These are phyloP conservation scores for Morus bassanus DNA, from an alignment of 2,797 vertebrate genomes.

Conservation along the genomic window DNA sequence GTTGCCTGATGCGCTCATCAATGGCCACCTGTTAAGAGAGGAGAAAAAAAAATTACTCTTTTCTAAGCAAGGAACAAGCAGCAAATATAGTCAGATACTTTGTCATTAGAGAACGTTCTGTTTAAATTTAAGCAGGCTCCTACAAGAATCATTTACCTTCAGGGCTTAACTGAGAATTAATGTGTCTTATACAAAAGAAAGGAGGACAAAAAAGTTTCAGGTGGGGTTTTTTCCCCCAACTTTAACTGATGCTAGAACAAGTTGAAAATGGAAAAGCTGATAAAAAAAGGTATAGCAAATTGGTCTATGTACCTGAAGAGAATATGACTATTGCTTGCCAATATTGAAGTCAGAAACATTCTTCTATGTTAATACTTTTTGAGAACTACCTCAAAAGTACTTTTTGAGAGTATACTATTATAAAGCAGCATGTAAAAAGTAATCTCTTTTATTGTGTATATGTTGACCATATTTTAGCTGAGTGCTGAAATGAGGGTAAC, in stretches of 20 bases:
- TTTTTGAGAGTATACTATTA: background rate
- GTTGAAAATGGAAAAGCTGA: background rate
- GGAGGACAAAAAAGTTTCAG: background rate
- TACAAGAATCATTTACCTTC: background rate
- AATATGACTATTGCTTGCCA: background rate
- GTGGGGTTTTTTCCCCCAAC: rapidly evolving
- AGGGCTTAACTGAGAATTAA: background rate
- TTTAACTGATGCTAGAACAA: background rate
- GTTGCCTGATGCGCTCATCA: conserved; percentile 89
- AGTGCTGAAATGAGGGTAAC: background rate
- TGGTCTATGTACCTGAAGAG: background rate
- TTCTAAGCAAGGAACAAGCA: conserved; percentile 14
- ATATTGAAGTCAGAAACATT: background rate
- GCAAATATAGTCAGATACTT: background rate
- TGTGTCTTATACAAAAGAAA: background rate
- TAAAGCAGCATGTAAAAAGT: background rate
- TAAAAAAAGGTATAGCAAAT: background rate
- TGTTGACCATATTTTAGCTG: background rate
- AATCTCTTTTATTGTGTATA: background rate
- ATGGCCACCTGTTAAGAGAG: conserved; percentile 82
- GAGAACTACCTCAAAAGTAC: background rate
- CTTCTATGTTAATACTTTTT: background rate
- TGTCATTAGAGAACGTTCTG: background rate
- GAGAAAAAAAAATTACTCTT: conserved; percentile 16
- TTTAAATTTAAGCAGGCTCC: background rate